Conservation (phyloP, 2,888 invertebrate species). For the Piscicola geometra region DNA sequence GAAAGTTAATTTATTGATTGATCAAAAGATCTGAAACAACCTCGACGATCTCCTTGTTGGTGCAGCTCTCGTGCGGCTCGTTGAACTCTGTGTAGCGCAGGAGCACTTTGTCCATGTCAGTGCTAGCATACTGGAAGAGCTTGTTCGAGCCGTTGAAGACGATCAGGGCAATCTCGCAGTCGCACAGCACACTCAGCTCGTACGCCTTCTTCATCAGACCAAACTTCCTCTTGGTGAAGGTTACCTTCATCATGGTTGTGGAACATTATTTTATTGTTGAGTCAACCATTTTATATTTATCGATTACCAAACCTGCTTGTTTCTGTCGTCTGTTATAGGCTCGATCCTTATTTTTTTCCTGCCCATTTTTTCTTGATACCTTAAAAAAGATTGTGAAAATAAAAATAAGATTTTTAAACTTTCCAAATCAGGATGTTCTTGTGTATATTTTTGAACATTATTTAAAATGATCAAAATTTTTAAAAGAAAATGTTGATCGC, state of each 20-base stretch:
- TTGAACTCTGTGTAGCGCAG: slow-evolving; percentile 99
- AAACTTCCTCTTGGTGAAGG: slow-evolving; percentile 99
- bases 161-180: slow-evolving; percentile 98
- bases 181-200: slow-evolving; percentile 96
- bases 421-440: background rate
- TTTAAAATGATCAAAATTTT: background rate
- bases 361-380: slow-evolving; percentile 29
- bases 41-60: slow-evolving; percentile 99
- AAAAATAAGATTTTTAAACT: background rate
- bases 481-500: background rate
- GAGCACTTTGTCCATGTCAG: slow-evolving; percentile 94
- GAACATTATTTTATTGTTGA: background rate
- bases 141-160: slow-evolving; percentile 99
- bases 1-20: too few species aligned
- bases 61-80: slow-evolving; percentile 98
- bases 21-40: too few species aligned
- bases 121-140: slow-evolving; percentile 77
- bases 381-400: background rate
- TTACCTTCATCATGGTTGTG: slow-evolving; percentile 84
- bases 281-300: background rate
- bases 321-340: slow-evolving; percentile 37
- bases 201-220: slow-evolving; percentile 99
- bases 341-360: slow-evolving; percentile 35
- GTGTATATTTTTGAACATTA: too few species aligned
- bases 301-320: slow-evolving; percentile 41